Evolutionary conservation across 2,888 invertebrate species (phyloP), one percentile per base, ranked within the genome.

Genomic region (Synergus itoensis): DNA sequence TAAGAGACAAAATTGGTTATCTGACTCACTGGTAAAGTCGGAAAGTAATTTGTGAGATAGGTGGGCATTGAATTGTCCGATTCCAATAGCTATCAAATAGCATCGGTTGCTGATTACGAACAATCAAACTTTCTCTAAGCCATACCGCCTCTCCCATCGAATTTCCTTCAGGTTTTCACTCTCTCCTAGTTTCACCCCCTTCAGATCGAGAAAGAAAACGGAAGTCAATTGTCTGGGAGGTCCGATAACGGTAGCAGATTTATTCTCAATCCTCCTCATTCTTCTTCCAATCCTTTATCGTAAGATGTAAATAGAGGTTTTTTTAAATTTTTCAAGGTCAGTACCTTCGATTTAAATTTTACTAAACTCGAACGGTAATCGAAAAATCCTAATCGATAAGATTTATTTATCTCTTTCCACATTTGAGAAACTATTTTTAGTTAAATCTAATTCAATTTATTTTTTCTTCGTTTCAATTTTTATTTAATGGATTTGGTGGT

Each of bases 151-250:
- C 16, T 57, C 57, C 53, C n/a, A 53, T 73, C n/a, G 16, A 73
- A 36, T 36, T 73, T 73, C 11, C 36, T 73, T 53, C 28, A 28
- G 36, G 48, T 53, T 2, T 53, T 73, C n/a, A 73, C 73, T 73
- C 73, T 28, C 53, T 73, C 53, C 36, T n/a, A 12, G 21, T 21
- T 62, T 28, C 11, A 62, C 18, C 14, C 4, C 53, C 53, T 73
- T 73, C 16, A 73, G 53, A 57, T 73, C 40, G 53, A 73, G 77
- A 69, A 76, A 78, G 79, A 21, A 21, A 76, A 78, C 48, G 76
- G 76, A 81, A 83, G 83, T 83, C 82, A 86, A 83, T 84, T 81
- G 82, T 45, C 80, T 81, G 83, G 78, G 80, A 79, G 81, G 77
- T 77, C 77, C 77, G 83, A 85, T 83, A 85, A 86, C 75, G 80